Conservation (phyloP, 2,888 invertebrate genomes). For the Drosophila peninsularis region DNA sequence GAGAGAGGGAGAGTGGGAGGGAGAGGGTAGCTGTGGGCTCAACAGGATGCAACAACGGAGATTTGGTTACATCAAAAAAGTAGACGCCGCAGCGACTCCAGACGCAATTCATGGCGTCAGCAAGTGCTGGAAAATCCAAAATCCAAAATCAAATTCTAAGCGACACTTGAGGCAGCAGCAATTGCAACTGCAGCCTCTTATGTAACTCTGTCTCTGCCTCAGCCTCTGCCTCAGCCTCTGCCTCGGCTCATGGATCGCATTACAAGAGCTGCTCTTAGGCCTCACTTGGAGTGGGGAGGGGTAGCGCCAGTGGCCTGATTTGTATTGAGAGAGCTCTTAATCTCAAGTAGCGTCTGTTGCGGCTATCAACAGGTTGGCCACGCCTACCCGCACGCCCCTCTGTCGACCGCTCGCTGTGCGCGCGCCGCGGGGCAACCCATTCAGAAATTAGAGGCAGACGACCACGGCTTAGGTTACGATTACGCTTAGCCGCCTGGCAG, state of each 20-base stretch:
- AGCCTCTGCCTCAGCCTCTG: not conserved
- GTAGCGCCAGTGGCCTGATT: slow-evolving; percentile 24
- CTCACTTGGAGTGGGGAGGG: slow-evolving; percentile 4
- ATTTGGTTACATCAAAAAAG: slow-evolving; percentile 49
- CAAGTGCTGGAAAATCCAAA: slow-evolving; percentile 11
- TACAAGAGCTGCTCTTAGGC: slow-evolving; percentile 55
- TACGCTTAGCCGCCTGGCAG: slow-evolving; percentile 32
- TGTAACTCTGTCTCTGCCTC: slow-evolving; percentile 20
- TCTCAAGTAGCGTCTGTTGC: slow-evolving; percentile 69
- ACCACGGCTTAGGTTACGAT: slow-evolving; percentile 21
- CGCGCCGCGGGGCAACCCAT: slow-evolving; percentile 75
- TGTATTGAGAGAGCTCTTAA: slow-evolving; percentile 60
- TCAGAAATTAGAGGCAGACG: slow-evolving; percentile 57
- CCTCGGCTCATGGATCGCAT: slow-evolving; percentile 39
- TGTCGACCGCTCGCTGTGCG: slow-evolving; percentile 46
- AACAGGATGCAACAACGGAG: slow-evolving; percentile 29
- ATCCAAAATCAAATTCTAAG: slow-evolving; percentile 25
- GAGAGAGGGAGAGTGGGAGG: not conserved
- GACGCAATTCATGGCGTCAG: slow-evolving; percentile 52
- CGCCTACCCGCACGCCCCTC: slow-evolving; percentile 35
- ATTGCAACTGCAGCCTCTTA: slow-evolving; percentile 13
- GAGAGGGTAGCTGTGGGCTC: slow-evolving; percentile 19
- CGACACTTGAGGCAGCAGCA: slow-evolving; percentile 47
- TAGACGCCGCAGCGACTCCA: slow-evolving; percentile 33
- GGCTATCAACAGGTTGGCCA: slow-evolving; percentile 70